Percentiles rank a stretch among this genome's conserved stretches.
Evolutionary conservation across 2,888 invertebrate genomes (phyloP).

Genomic region (Tryphoninae sp.): DNA sequence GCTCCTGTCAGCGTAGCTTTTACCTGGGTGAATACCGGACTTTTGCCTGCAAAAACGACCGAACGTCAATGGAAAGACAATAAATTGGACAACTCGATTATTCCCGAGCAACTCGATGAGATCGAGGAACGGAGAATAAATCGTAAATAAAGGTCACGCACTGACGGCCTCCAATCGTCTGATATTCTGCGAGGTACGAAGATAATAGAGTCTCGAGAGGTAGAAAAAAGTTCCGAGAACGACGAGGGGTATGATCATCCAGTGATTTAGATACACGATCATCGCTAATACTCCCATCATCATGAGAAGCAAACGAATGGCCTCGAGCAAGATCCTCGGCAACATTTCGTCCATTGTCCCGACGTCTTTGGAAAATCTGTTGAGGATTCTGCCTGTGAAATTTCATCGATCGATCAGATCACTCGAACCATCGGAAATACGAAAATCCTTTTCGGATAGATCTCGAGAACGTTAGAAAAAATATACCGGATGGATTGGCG

Average conservation of each 20-base stretch:
- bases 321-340: slow-evolving; percentile 83
- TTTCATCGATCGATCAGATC: slow-evolving; percentile 80
- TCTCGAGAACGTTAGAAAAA: too few relatives aligned
- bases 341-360: slow-evolving; percentile 85
- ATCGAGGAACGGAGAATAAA: background rate
- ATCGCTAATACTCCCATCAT: slow-evolving; percentile 81
- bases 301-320: slow-evolving; percentile 81
- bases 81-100: too few relatives aligned
- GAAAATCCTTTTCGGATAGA: too few relatives aligned
- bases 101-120: background rate
- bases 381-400: slow-evolving; percentile 89
- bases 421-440: too few relatives aligned
- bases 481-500: slow-evolving; percentile 88
- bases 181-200: slow-evolving; percentile 87
- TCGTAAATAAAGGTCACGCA: slow-evolving; percentile 82
- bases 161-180: slow-evolving; percentile 85
- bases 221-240: slow-evolving; percentile 85
- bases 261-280: slow-evolving; percentile 84
- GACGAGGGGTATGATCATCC: slow-evolving; percentile 85
- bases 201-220: slow-evolving; percentile 84
- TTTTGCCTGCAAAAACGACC: slow-evolving; percentile 82
- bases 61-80: too few relatives aligned
- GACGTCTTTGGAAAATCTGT: slow-evolving; percentile 90
- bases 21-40: slow-evolving; percentile 95
- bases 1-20: slow-evolving; percentile 92